A percentile compares a stretch with the other conserved stretches of the same genome.
Evolutionary conservation across 2,797 vertebrate genomes (phyloP).

Genomic region (Nyctalus aviator): DNA sequence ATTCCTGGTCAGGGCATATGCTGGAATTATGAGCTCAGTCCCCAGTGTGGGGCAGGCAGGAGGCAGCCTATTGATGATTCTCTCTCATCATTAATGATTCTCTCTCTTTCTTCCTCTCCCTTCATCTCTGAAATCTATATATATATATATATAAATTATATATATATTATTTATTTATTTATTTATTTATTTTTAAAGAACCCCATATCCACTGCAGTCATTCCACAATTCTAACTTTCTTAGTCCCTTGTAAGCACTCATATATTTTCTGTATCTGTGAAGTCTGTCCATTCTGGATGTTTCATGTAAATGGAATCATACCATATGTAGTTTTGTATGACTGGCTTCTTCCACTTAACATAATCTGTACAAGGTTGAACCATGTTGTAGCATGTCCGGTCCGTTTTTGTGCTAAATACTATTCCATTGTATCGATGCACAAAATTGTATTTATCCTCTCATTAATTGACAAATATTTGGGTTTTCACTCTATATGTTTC

Average conservation of each 20-base stretch:
- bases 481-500: neutral
- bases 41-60: too few species aligned
- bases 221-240: neutral
- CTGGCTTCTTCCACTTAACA: neutral
- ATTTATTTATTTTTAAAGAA: neutral
- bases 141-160: too few species aligned
- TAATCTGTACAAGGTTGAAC: neutral
- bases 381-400: neutral
- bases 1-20: too few species aligned
- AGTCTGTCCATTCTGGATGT: neutral
- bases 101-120: too few species aligned
- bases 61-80: too few species aligned
- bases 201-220: neutral
- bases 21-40: too few species aligned
- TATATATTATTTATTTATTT: too few species aligned
- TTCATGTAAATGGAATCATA: slow-evolving; percentile 17
- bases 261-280: neutral
- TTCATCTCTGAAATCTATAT: too few species aligned
- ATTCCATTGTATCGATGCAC: neutral
- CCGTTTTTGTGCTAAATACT: neutral
- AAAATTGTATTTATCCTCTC: neutral
- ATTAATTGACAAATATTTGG: neutral
- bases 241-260: neutral
- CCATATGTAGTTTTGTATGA: neutral
- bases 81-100: too few species aligned